A percentile compares a stretch with the other conserved stretches of the same genome.
Evolutionary conservation across 2,113 vertebrate species (phyloP).

Genomic region (Crotalus tigris): DNA sequence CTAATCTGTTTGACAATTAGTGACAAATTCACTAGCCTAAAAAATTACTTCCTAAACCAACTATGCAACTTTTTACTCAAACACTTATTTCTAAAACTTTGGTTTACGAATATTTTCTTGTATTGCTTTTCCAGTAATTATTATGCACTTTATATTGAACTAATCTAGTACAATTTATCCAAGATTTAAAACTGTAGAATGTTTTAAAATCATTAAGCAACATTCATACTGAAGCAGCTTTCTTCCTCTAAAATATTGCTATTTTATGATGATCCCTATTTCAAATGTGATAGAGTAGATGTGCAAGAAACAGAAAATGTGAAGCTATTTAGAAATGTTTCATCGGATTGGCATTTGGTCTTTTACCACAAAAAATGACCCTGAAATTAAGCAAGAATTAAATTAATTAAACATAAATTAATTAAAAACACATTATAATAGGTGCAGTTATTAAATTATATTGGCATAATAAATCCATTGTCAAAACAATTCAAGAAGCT

Average conservation of each 20-base stretch:
- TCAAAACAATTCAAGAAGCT: neutral
- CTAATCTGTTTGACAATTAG: constrained; percentile 8
- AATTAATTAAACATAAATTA: neutral
- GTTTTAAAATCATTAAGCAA: neutral
- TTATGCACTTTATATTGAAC: neutral
- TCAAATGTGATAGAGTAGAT: neutral
- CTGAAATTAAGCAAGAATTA: neutral
- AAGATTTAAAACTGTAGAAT: neutral
- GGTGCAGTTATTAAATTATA: neutral
- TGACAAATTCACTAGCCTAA: neutral
- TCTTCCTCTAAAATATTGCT: neutral
- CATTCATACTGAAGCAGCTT: neutral
- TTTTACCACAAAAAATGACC: neutral
- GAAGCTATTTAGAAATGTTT: neutral
- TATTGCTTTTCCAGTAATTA: neutral
- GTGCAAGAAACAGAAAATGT: neutral
- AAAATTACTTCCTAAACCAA: constrained; percentile 3
- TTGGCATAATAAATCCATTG: neutral
- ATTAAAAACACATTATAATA: neutral
- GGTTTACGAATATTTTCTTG: neutral
- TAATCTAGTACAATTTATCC: neutral
- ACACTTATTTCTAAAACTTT: constrained; percentile 10
- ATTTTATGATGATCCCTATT: constrained; percentile 22
- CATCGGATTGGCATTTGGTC: neutral
- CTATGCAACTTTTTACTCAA: neutral